Evolutionary conservation across 2,888 invertebrate species (phyloP).

Genomic region (Orchestes rusci): DNA sequence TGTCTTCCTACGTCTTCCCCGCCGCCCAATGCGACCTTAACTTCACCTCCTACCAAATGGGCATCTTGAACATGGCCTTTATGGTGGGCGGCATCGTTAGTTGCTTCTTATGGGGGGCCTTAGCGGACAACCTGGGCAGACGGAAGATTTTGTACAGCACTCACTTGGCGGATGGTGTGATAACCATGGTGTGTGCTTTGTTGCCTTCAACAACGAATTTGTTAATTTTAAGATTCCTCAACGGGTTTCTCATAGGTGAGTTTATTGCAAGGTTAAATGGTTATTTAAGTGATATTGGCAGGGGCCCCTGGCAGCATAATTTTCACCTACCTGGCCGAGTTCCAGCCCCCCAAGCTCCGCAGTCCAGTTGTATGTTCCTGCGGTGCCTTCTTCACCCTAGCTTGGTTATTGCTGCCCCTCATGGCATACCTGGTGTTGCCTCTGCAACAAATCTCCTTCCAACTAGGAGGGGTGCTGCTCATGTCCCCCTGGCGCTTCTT

Average conservation of each 20-base stretch:
- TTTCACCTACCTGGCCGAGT: slow-evolving; percentile 60
- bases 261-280: neutral
- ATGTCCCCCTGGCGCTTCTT: slow-evolving; percentile 72
- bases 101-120: slow-evolving; percentile 71
- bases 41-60: slow-evolving; percentile 58
- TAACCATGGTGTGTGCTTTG: slow-evolving; percentile 39
- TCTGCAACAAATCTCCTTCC: slow-evolving; percentile 24
- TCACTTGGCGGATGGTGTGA: slow-evolving; percentile 44
- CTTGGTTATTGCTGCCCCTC: slow-evolving; percentile 44
- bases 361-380: slow-evolving; percentile 55
- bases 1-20: slow-evolving; percentile 65
- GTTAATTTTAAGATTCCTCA: slow-evolving; percentile 52
- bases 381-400: slow-evolving; percentile 57
- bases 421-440: slow-evolving; percentile 36
- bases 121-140: slow-evolving; percentile 70
- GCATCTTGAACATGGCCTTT: slow-evolving; percentile 64
- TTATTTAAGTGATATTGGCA: slow-evolving; percentile 2
- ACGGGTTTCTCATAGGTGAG: slow-evolving; percentile 48
- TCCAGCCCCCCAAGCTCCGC: slow-evolving; percentile 53
- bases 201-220: slow-evolving; percentile 26
- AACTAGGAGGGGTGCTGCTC: slow-evolving; percentile 38
- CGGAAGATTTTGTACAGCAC: slow-evolving; percentile 44
- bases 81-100: slow-evolving; percentile 66
- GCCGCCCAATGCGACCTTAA: slow-evolving; percentile 64
- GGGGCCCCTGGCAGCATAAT: slow-evolving; percentile 38